Percentiles rank a stretch among this genome's conserved stretches.
phyloP scores from a whole-genome alignment of 2,797 vertebrate species.

The Aeoliscus strigatus region DNA sequence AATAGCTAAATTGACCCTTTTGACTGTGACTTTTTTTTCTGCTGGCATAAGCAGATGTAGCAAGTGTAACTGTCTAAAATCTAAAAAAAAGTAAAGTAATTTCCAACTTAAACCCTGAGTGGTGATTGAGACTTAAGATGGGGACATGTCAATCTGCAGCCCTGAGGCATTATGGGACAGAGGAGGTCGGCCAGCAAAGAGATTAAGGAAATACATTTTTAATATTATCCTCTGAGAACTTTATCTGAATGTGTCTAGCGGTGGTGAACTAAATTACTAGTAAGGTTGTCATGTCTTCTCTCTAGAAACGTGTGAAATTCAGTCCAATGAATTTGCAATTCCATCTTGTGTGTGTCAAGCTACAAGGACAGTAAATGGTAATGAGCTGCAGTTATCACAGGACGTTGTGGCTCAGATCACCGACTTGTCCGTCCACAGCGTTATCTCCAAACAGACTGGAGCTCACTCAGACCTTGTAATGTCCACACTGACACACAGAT shows the following conservation, averaged over 20 bases:
- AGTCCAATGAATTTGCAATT: conserved; percentile 31
- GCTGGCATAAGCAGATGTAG: conserved; percentile 12
- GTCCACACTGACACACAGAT: no score
- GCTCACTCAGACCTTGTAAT: conserved; percentile 13
- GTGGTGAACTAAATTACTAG: conserved; percentile 31
- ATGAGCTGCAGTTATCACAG: conserved; percentile 46
- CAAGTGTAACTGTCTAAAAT: conserved; percentile 17
- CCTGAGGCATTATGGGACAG: conserved; percentile 36
- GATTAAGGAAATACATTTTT: conserved; percentile 50
- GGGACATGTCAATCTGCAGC: conserved; percentile 40
- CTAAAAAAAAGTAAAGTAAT: conserved; percentile 47
- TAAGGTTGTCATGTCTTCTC: conserved; percentile 41
- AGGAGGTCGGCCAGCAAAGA: conserved; percentile 39
- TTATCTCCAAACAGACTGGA: conserved; percentile 32
- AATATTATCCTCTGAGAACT: conserved; percentile 46
- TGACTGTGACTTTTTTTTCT: conserved; percentile 10
- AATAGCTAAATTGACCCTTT: conserved; percentile 2
- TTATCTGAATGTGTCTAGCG: conserved; percentile 48
- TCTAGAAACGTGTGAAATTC: conserved; percentile 42
- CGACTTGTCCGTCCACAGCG: conserved; percentile 30
- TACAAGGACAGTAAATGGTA: conserved; percentile 52
- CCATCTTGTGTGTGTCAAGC: conserved; percentile 13
- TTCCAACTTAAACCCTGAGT: conserved; percentile 49
- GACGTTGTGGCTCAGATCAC: conserved; percentile 50
- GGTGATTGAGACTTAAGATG: conserved; percentile 57